Evolutionary conservation across 2,797 vertebrate species (phyloP), one percentile per base, ranked within the genome.

Genomic region (Peromyscus aztecus): DNA sequence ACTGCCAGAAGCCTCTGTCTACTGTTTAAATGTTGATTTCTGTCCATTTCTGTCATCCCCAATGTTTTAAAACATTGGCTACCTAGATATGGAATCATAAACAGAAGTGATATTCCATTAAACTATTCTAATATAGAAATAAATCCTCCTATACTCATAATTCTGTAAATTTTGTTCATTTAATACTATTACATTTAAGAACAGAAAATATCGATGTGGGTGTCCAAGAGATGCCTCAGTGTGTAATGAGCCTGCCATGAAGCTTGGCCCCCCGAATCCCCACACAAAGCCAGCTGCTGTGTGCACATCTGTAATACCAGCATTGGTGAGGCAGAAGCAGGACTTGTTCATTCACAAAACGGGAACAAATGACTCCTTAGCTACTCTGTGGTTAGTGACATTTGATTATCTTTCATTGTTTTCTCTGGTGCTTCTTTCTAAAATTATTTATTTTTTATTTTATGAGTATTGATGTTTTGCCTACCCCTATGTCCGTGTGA

Each of bases 61-160:
- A 71, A 34, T 81, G 49, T 81, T 83, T 94, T 90, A 67, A 94
- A 95, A 78, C 23, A 91, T 16, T 84, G 89, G 9, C 43, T 75
- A 67, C 14, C 17, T 57, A 43, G 52, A 24, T 76, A 43, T 88
- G 46, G 43, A 43, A 76, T 52, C 27, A 46, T 88, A 89, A 91
- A 61, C 43, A 90, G 71, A 88, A 67, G 31, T 19, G 49, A 23
- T 63, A 57, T 80, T 71, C 29, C 49, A 87, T 86, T 84, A 43
- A 89, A 43, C 49, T 91, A 63, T 75, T 93, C 57, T 89, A 82
- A 92, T 75, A 91, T 77, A n/a, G 21, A 92, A 94, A 94, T 95
- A 34, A 40, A 86, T 73, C 65, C 16, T 73, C 46, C 12, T 49
- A 43, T 43, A 67, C 10, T 21, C 23, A 61, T 57, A 6, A 31